phyloP scores from a whole-genome alignment of 2,888 invertebrate genomes.

The Digitonthophagus gazella region DNA sequence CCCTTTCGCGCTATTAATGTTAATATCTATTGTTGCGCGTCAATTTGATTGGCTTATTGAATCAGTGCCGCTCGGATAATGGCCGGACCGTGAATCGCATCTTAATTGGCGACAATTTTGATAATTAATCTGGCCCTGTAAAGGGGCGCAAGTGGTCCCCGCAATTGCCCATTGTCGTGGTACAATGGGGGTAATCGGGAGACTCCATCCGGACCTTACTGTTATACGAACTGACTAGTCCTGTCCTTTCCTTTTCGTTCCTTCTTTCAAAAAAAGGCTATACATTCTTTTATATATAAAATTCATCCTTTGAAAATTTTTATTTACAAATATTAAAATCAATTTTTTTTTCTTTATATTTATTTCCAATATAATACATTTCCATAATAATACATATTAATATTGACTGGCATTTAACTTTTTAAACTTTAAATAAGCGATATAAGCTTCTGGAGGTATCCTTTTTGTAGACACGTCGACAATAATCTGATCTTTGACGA shows the following conservation, averaged over 20 bases:
- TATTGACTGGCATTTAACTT: background rate
- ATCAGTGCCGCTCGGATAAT: slow-evolving; percentile 44
- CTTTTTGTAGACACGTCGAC: background rate
- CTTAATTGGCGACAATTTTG: slow-evolving; percentile 59
- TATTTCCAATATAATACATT: no score
- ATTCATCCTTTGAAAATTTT: no score
- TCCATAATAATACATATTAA: background rate
- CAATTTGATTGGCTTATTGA: slow-evolving; percentile 38
- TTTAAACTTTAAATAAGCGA: background rate
- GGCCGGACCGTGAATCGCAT: slow-evolving; percentile 53
- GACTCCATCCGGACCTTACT: slow-evolving; percentile 47
- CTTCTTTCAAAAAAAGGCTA: background rate
- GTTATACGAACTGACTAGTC: slow-evolving; percentile 33
- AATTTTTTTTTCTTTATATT: background rate
- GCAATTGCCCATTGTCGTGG: slow-evolving; percentile 52
- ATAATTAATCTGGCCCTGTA: slow-evolving; percentile 52
- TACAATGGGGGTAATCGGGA: slow-evolving; percentile 53
- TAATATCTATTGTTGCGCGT: slow-evolving; percentile 20
- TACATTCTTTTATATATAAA: no score
- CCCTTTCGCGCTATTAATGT: slow-evolving; percentile 4
- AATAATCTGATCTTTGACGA: background rate
- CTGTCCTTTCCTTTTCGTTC: slow-evolving; percentile 33
- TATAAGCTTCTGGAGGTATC: background rate
- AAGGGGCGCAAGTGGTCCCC: slow-evolving; percentile 47
- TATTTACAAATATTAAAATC: background rate